Evolutionary conservation across 1,140 invertebrate genomes (phyloP), one percentile per base, ranked within the genome.

Genomic region (Metaphire vulgaris): DNA sequence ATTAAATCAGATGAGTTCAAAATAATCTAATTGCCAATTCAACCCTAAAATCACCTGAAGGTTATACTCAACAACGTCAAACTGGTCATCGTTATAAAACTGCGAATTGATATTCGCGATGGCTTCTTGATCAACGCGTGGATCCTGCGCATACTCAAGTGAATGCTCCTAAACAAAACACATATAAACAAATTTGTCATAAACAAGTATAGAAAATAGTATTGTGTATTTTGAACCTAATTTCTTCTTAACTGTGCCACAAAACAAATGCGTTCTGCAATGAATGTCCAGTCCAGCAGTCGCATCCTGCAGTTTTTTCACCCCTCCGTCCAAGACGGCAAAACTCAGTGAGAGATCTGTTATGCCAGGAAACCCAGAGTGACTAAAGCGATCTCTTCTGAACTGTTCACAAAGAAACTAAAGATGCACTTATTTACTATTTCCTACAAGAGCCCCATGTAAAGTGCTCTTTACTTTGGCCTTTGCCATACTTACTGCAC

Each of bases 61-160:
- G 83, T 92, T 91, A 83, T 90, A 90, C 76, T 90, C 83, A 81
- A 89, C 89, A 0, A 90, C 88, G 86, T 92, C 91, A 83, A 90
- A 90, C 72, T 85, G 83, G 68, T 87, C 87, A 81, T 89, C 86
- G 2, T 83, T 87, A 69, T 91, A 92, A 84, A 92, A 93, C 80
- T 89, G 88, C 32, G 87, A 83, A 81, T 92, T 90, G 69, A 92
- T 92, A 21, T 89, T 89, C 76, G 91, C 90, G 29, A 93, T 84
- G 68, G 92, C 90, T 81, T 92, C 90, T 82, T 92, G 90, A 83
- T 92, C 91, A n/a, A 90, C 87, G 83, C 89, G 84, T 79, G 88
- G 87, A 83, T 89, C 86, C 26, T 78, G 78, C 1, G 79, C 72
- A 29, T 76, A 74, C 67, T 80, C 77, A 68, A 78, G 31, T 21